These are phyloP conservation scores for Lutraria rhynchaena DNA, from an alignment of 1,140 invertebrate genomes.

Conservation along the genomic window DNA sequence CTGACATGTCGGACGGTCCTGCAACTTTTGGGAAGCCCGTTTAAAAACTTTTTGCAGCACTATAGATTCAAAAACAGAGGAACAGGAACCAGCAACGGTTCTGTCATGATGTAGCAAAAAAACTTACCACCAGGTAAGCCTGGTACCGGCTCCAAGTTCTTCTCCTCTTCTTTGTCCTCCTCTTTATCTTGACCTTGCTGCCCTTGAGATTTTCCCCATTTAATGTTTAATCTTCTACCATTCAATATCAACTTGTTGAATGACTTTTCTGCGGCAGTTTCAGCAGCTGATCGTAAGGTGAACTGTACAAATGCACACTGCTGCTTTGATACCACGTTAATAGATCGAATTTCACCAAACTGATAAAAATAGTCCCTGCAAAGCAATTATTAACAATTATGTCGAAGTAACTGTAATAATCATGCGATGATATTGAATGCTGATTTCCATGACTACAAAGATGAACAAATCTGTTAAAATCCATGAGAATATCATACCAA, in stretches of 20 bases:
- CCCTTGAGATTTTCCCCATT: slow-evolving; percentile 90
- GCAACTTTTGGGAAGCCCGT: too few relatives aligned
- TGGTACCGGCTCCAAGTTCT: slow-evolving; percentile 90
- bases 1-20: too few relatives aligned
- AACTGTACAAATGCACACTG: slow-evolving; percentile 99
- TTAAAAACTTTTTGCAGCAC: too few relatives aligned
- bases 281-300: slow-evolving; percentile 93
- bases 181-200: slow-evolving; percentile 73
- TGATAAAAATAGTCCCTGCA: slow-evolving; percentile 96
- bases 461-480: too few relatives aligned
- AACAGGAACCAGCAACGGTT: too few relatives aligned
- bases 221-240: slow-evolving; percentile 91
- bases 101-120: too few relatives aligned
- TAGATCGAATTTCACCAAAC: slow-evolving; percentile 98
- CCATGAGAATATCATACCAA: too few relatives aligned
- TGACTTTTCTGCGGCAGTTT: slow-evolving; percentile 96
- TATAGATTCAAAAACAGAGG: too few relatives aligned
- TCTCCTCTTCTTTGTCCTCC: slow-evolving; percentile 76
- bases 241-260: slow-evolving; percentile 94
- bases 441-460: too few relatives aligned
- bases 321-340: slow-evolving; percentile 95
- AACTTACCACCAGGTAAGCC: slow-evolving; percentile 86
- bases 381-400: too few relatives aligned
- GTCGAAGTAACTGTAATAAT: too few relatives aligned
- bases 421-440: too few relatives aligned